phyloP scores from a whole-genome alignment of 2,888 invertebrate species.

The Lasiommata megera region DNA sequence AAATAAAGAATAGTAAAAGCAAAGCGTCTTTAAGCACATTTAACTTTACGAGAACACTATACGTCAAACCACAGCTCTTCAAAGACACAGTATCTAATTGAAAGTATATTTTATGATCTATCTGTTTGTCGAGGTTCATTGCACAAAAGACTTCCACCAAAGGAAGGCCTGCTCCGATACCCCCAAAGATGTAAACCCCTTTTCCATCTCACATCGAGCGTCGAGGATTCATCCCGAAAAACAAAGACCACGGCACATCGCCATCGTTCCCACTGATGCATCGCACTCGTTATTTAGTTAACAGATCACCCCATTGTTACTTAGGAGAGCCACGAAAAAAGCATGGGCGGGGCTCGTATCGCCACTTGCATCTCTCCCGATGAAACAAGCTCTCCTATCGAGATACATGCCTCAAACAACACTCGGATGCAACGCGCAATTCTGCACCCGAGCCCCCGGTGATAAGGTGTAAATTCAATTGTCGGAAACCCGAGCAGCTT shows the following conservation, averaged over 20 bases:
- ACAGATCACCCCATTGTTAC: constrained; percentile 79
- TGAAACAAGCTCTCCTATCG: constrained; percentile 72
- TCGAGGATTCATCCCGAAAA: constrained; percentile 35
- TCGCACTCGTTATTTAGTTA: constrained; percentile 77
- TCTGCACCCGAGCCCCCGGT: constrained; percentile 33
- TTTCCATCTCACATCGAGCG: constrained; percentile 17
- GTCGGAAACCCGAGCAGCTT: constrained; percentile 48
- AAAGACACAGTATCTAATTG: too few relatives aligned
- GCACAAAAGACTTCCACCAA: too few relatives aligned
- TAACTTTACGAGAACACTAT: too few relatives aligned
- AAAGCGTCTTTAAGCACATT: too few relatives aligned
- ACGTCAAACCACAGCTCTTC: too few relatives aligned
- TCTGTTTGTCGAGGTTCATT: too few relatives aligned
- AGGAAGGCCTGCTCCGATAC: not conserved
- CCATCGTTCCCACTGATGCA: constrained; percentile 59
- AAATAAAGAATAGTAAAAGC: too few relatives aligned
- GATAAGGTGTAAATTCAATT: constrained; percentile 43
- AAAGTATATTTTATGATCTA: too few relatives aligned
- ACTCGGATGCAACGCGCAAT: constrained; percentile 34
- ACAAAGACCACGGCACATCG: constrained; percentile 43
- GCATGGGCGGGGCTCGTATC: constrained; percentile 76
- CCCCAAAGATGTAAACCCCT: not conserved
- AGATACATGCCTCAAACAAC: constrained; percentile 74
- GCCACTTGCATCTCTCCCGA: constrained; percentile 63
- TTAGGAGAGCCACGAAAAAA: constrained; percentile 77